Percentiles rank a stretch among this genome's conserved stretches.
Conservation (phyloP, 2,888 invertebrate species). For the Agriotes lineatus region DNA sequence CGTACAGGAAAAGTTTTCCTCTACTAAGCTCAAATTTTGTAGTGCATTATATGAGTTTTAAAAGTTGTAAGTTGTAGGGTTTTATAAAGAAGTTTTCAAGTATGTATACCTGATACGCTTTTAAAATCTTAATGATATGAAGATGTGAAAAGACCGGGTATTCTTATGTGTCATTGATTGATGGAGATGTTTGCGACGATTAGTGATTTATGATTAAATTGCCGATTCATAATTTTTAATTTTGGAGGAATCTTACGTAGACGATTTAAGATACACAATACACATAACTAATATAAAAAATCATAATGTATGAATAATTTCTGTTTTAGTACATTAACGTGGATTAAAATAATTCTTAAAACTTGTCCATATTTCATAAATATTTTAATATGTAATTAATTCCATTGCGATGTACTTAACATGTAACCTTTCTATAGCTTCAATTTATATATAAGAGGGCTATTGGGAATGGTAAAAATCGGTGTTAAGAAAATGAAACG, state of each 20-base stretch:
- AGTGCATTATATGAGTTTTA: slow-evolving; percentile 39
- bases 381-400: no score
- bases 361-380: no score
- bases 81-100: slow-evolving; percentile 29
- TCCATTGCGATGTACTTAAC: no score
- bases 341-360: no score
- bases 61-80: slow-evolving; percentile 26
- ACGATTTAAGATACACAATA: neutral
- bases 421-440: no score
- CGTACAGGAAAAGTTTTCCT: slow-evolving; percentile 25
- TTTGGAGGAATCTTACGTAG: neutral
- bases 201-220: slow-evolving; percentile 22
- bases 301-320: no score
- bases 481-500: no score
- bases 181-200: slow-evolving; percentile 20
- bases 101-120: slow-evolving; percentile 37
- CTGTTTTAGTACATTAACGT: no score
- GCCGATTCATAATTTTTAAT: neutral
- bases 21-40: slow-evolving; percentile 35
- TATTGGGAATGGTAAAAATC: no score
- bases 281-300: neutral
- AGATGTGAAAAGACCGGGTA: slow-evolving; percentile 17
- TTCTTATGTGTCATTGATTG: slow-evolving; percentile 24
- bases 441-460: no score
- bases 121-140: slow-evolving; percentile 34